Evolutionary conservation across 2,888 invertebrate genomes (phyloP).

Genomic region (Synanthedon vespiformis): DNA sequence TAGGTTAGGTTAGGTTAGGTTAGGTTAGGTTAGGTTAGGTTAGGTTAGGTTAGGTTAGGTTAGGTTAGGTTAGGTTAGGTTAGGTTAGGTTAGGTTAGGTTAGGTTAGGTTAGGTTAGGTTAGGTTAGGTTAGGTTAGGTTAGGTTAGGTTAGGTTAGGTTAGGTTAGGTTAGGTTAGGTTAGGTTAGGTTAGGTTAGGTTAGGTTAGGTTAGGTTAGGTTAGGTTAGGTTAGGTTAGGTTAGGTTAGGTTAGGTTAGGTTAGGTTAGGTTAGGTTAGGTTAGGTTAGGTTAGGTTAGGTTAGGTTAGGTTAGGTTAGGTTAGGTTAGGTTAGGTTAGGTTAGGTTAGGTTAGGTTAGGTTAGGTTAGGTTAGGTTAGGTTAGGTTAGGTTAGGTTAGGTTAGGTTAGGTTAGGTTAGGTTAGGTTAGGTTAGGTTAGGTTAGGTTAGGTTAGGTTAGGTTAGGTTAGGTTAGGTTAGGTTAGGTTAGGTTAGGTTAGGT

Average conservation of each 20-base stretch:
- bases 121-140: slow-evolving; percentile 7
- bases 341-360: slow-evolving; percentile 6
- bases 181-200: slow-evolving; percentile 15
- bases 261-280: slow-evolving; percentile 11
- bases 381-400: slow-evolving; percentile 8
- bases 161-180: slow-evolving; percentile 13
- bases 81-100: slow-evolving; percentile 9
- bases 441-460: slow-evolving; percentile 4
- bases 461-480: slow-evolving; percentile 6
- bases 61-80: slow-evolving; percentile 9
- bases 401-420: slow-evolving; percentile 3
- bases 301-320: slow-evolving; percentile 11
- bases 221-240: slow-evolving; percentile 15
- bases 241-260: slow-evolving; percentile 11
- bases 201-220: slow-evolving; percentile 17
- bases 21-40: slow-evolving; percentile 4
- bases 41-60: slow-evolving; percentile 9
- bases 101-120: slow-evolving; percentile 12
- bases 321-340: slow-evolving; percentile 10
- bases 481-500: slow-evolving; percentile 6
- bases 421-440: slow-evolving; percentile 4
- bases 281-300: slow-evolving; percentile 11
- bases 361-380: slow-evolving; percentile 8
- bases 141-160: slow-evolving; percentile 12
- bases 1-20: slow-evolving; percentile 8